phyloP scores from a whole-genome alignment of 2,888 invertebrate genomes.

The Perithous albicinctus region DNA sequence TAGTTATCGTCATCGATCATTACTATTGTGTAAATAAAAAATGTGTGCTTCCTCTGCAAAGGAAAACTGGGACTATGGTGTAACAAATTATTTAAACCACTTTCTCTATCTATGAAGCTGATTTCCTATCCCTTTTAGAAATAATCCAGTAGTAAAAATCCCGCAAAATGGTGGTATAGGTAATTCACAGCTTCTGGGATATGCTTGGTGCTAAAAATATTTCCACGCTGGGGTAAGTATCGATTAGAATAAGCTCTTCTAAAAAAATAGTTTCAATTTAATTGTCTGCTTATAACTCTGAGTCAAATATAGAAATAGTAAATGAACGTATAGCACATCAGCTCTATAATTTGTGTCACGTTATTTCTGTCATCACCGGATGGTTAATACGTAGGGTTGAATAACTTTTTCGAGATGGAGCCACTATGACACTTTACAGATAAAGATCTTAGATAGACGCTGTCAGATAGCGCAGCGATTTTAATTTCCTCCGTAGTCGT shows the following conservation, averaged over 20 bases:
- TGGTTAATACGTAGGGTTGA: background rate
- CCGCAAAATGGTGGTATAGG: slow-evolving; percentile 53
- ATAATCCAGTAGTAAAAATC: background rate
- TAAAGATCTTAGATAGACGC: background rate
- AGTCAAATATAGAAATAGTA: slow-evolving; percentile 5
- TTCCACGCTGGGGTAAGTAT: slow-evolving; percentile 55
- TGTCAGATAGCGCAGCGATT: slow-evolving; percentile 22
- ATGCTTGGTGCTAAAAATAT: slow-evolving; percentile 50
- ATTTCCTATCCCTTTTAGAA: slow-evolving; percentile 20
- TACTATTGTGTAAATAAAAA: slow-evolving; percentile 83
- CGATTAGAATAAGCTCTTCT: background rate
- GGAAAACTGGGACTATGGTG: slow-evolving; percentile 76
- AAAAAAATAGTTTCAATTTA: background rate
- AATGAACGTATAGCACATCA: background rate
- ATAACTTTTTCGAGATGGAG: slow-evolving; percentile 51
- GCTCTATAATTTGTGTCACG: slow-evolving; percentile 2
- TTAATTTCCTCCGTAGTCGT: slow-evolving; percentile 1
- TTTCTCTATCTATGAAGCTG: slow-evolving; percentile 43
- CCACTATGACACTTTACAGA: slow-evolving; percentile 7
- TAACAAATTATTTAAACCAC: slow-evolving; percentile 75
- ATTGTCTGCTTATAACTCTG: background rate
- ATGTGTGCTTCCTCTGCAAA: slow-evolving; percentile 83
- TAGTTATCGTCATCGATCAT: slow-evolving; percentile 68
- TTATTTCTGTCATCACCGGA: slow-evolving; percentile 27
- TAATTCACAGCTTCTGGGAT: slow-evolving; percentile 56